Evolutionary conservation across 2,113 vertebrate genomes (phyloP), one percentile per base, ranked within the genome.

Genomic region (Dicaeum eximium): DNA sequence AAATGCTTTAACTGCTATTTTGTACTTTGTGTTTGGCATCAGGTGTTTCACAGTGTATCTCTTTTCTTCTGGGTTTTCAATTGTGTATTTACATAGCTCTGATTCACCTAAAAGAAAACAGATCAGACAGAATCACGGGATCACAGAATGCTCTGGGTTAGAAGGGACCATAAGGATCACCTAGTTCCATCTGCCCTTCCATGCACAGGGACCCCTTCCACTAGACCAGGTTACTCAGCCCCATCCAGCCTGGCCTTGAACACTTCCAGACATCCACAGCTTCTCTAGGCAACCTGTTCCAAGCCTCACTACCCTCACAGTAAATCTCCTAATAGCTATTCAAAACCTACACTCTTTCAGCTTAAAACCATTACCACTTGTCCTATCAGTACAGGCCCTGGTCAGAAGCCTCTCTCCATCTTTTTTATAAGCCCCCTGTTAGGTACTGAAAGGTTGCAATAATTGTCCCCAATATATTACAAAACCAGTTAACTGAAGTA

Each of bases 51-150:
- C 91, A 0, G 70, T 80, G 33, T 97, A 95, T 18, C 25, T 94
- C 83, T 97, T 98, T 75, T 97, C 85, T 69, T 97, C 80, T 1
- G 97, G 96, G 54, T 98, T 78, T 69, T 91, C n/a, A 72, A 98
- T 91, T 71, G 91, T 93, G 53, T 97, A 96, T 61, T 73, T 97
- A 86, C 98, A 98, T 9, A 90, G 35, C 11, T 73, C 53, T 10
- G 65, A 85, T n/a, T 33, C 13, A 92, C 25, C 98, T 98, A 69
- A 72, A 93, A 95, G 47, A 20, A 87, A 94, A 82, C 14, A 93
- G 45, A 9, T 35, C 48, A 58, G 18, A 56, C 0, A 73, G n/a
- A 92, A 64, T 44, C 20, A 77, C 0, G 1, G 23, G 53, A 81
- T 48, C 31, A 45, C 4, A 75, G 33, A 78, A 75, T 4, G 1